Conservation (phyloP, 2,797 vertebrate species). For the Morus bassanus region DNA sequence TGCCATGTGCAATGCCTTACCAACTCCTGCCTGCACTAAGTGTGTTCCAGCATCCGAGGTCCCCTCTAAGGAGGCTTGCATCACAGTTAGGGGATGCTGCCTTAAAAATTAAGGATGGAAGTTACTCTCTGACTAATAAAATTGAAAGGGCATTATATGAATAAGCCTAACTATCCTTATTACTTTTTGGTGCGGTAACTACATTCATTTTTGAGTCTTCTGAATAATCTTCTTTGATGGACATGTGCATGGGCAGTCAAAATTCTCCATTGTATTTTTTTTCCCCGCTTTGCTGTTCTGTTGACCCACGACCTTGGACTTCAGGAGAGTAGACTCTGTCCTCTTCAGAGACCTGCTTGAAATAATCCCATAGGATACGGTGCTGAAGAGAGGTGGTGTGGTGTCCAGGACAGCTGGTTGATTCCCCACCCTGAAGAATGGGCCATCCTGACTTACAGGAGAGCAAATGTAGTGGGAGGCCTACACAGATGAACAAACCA, state of each 20-base stretch:
- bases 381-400: neutral
- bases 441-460: neutral
- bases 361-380: neutral
- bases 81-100: neutral
- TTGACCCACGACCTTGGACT: neutral
- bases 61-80: neutral
- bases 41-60: neutral
- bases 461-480: neutral
- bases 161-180: neutral
- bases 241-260: neutral
- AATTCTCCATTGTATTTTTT: neutral
- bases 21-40: neutral
- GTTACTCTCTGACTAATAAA: neutral
- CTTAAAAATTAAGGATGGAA: neutral
- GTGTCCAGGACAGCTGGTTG: neutral
- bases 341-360: neutral
- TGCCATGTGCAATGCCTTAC: neutral
- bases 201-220: neutral
- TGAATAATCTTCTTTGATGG: neutral
- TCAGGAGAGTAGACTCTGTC: neutral
- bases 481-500: neutral
- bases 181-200: neutral
- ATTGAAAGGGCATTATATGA: neutral
- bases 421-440: neutral
- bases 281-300: neutral